Base-by-base conservation (phyloP, 2,888 invertebrate species). In the Amaurobius ferox region DNA sequence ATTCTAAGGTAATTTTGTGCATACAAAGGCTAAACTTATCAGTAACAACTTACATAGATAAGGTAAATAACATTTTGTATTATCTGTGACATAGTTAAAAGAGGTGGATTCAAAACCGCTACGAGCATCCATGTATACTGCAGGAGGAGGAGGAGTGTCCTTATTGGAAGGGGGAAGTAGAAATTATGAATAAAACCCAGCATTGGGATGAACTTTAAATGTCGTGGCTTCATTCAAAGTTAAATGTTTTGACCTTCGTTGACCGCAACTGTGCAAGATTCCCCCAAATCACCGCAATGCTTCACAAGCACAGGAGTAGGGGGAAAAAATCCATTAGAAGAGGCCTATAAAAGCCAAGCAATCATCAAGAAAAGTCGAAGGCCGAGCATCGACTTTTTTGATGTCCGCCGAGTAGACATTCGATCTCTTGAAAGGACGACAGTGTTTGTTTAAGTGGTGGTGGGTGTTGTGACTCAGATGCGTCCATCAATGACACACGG, bases 361-460 rank as follows among this genome's bases (percentile, higher is more conserved):
- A 64, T 64, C 70, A 74, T 55, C 30, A 62, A 71, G 73, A 68
- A 68, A 44, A 62, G 79, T 79, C 79, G 80, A 81, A 83, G 83
- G 83, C 76, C 83, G 64, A 68, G 26, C 39, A 55, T 55, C 55
- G 68, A 26, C 39, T 39, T 30, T 80, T 80, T 80, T 80, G 73
- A 81, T 81, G 76, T 61, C 39, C 70, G 44, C 48, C 55, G 73
- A 55, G 55, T 55, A 55, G 83, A 77, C 77, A 83, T 83, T 72
- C 83, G 76, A 77, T 77, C 83, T 71, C 77, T 66, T 83, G 83
- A 83, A 83, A 83, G 83, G 83, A 77, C 83, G 83, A 72, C 77
- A 77, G 66, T 83, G 83, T 83, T 83, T 83, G 83, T 83, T 83
- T 83, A 83, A 83, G 83, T 83, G 83, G 83, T 83, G 44, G 83